These are phyloP conservation scores for Falco novaeseelandiae DNA, from an alignment of 2,797 vertebrate genomes.

Conservation along the genomic window DNA sequence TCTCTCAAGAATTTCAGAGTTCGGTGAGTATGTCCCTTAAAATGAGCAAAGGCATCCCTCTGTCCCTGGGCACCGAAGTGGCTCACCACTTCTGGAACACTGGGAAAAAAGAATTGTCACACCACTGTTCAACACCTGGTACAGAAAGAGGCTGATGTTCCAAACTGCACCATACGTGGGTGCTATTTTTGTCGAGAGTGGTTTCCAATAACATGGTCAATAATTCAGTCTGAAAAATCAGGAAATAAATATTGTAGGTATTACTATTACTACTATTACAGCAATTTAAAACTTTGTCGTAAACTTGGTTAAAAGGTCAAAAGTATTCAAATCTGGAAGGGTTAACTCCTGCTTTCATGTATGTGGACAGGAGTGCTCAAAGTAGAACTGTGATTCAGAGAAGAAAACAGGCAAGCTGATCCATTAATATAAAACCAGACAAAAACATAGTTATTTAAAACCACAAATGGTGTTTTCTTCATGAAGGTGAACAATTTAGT, in stretches of 20 bases:
- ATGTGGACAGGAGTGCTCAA: background rate
- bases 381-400: background rate
- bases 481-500: slow-evolving; percentile 4
- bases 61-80: background rate
- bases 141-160: background rate
- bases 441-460: background rate
- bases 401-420: background rate
- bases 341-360: background rate
- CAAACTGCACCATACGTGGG: background rate
- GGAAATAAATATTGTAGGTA: background rate
- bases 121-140: background rate
- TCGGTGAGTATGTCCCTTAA: background rate
- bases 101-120: background rate
- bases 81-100: background rate
- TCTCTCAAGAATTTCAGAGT: background rate
- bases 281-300: background rate
- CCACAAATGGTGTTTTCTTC: background rate
- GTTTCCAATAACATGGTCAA: background rate
- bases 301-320: background rate
- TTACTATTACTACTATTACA: background rate
- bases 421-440: background rate
- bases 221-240: background rate
- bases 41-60: background rate
- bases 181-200: background rate
- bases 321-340: background rate